Evolutionary conservation across 2,797 vertebrate species (phyloP).

Genomic region (Columba guinea): DNA sequence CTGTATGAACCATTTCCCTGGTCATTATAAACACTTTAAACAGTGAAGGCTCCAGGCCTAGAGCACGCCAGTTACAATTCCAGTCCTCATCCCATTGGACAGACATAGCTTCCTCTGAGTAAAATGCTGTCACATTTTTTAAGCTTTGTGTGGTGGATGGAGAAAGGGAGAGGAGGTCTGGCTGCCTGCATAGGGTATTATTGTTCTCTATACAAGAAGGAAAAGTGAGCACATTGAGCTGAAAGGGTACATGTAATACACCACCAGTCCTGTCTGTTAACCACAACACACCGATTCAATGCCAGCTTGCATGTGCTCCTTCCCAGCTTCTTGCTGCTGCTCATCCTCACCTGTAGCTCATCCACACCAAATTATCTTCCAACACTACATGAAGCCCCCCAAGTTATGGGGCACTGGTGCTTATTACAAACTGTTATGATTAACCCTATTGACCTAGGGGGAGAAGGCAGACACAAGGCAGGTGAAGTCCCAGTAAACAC

Average conservation of each 20-base stretch:
- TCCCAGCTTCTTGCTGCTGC: background rate
- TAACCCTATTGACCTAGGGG: rapidly evolving
- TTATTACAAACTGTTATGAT: background rate
- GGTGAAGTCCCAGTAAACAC: background rate
- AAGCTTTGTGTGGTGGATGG: background rate
- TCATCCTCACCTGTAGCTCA: background rate
- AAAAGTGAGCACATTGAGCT: background rate
- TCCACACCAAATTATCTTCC: background rate
- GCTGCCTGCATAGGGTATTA: background rate
- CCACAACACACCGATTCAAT: background rate
- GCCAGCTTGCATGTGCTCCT: background rate
- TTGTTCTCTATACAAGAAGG: background rate
- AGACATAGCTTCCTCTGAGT: background rate
- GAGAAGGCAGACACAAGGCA: background rate
- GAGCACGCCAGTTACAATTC: background rate
- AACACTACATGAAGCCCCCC: background rate
- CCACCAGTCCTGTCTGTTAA: background rate
- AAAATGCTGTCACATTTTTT: background rate
- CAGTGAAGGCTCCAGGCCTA: background rate
- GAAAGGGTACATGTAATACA: background rate
- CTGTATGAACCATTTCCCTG: background rate
- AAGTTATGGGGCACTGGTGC: background rate
- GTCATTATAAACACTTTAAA: background rate
- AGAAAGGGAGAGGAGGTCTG: background rate
- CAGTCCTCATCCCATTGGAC: background rate